A percentile compares a stretch with the other conserved stretches of the same genome.
Evolutionary conservation across 2,113 vertebrate species (phyloP).

Genomic region (Alectura lathami): DNA sequence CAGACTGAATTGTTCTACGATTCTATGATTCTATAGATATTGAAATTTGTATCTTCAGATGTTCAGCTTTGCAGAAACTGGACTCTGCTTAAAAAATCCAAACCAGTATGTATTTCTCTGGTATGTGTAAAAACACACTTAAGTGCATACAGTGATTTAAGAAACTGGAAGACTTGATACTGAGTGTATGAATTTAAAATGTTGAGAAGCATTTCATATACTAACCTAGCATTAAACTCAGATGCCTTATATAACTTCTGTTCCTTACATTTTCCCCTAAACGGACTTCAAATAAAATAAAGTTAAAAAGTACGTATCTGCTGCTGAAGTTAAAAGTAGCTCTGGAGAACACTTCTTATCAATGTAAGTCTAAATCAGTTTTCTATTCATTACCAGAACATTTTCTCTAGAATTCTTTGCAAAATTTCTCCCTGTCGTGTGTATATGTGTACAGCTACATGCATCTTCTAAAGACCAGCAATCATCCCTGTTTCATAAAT

Average conservation of each 20-base stretch:
- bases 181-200: neutral
- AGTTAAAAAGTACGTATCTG: neutral
- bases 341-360: conserved; percentile 3
- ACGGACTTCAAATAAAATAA: neutral
- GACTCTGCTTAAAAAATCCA: neutral
- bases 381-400: neutral
- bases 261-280: neutral
- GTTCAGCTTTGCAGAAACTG: neutral
- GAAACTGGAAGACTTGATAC: neutral
- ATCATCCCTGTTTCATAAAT: conserved; percentile 54
- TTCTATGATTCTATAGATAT: neutral
- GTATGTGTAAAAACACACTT: neutral
- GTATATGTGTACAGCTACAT: neutral
- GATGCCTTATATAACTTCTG: neutral
- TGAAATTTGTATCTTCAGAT: neutral
- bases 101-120: neutral
- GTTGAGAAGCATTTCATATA: neutral
- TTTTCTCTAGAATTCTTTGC: neutral
- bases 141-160: neutral
- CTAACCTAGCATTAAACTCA: neutral
- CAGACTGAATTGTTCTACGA: neutral
- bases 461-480: conserved; percentile 37
- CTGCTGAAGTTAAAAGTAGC: neutral
- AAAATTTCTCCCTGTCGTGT: conserved; percentile 2
- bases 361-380: neutral